Percentiles rank a stretch among this genome's conserved stretches.
Evolutionary conservation across 37 sponge, comb jelly and placozoan species (phyloP).

Genomic region (Aphrocallistes beatrix): DNA sequence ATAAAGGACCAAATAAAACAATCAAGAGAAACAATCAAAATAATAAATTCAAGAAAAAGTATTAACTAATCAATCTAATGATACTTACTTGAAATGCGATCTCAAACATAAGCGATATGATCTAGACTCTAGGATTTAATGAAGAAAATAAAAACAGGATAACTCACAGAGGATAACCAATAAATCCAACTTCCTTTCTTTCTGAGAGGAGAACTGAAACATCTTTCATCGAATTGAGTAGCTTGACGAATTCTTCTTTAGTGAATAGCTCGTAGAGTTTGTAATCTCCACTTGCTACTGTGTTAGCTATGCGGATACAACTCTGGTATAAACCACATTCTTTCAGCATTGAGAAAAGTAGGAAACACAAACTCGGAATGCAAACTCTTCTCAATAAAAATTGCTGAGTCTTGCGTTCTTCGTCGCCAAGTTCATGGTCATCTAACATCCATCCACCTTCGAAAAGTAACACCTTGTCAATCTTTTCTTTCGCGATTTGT

Average conservation of each 20-base stretch:
- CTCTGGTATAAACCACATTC: background rate
- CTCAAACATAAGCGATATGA: no score
- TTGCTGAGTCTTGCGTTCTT: background rate
- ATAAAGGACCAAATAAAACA: no score
- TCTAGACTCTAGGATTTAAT: no score
- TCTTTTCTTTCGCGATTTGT: background rate
- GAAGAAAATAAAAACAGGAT: no score
- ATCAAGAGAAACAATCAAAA: no score
- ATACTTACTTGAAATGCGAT: no score
- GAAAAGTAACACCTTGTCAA: slow-evolving; percentile 13
- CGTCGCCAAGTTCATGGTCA: background rate
- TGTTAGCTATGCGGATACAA: background rate
- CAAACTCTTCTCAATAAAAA: background rate
- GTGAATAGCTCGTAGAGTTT: slow-evolving; percentile 1
- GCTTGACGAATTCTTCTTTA: background rate
- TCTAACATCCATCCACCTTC: slow-evolving; percentile 4
- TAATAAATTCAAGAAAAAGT: no score
- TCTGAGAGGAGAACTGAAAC: background rate
- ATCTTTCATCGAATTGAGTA: background rate
- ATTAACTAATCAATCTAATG: no score
- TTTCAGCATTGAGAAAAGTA: background rate
- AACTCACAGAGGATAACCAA: slow-evolving; percentile 4
- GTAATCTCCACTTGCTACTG: background rate
- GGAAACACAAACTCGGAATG: background rate
- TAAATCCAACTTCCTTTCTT: background rate